Evolutionary conservation across 2,113 vertebrate genomes (phyloP).

Genomic region (Lipophrys pholis): DNA sequence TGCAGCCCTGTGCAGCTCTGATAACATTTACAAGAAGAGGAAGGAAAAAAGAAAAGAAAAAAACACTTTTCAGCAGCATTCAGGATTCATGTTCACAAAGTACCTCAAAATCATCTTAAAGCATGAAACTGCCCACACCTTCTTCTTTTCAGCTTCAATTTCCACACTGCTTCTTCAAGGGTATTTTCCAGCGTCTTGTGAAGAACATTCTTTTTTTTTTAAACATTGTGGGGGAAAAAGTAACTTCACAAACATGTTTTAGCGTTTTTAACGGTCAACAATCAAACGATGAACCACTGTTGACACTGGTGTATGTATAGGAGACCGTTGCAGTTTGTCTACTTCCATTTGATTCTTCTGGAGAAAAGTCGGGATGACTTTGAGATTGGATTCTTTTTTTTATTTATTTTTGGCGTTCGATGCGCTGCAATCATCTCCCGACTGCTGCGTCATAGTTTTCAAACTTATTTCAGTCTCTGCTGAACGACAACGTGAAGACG

Average conservation of each 20-base stretch:
- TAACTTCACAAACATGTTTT: not conserved
- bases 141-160: conserved; percentile 2
- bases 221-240: conserved; percentile 3
- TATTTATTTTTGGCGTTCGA: not conserved
- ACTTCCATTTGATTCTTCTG: too few species aligned
- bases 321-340: too few species aligned
- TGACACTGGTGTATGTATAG: too few species aligned
- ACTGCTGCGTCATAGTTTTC: conserved; percentile 32
- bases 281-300: not conserved
- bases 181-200: not conserved
- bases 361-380: not conserved
- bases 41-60: conserved; percentile 2
- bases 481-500: conserved; percentile 37
- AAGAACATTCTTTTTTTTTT: conserved; percentile 8
- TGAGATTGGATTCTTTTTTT: not conserved
- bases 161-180: conserved; percentile 8
- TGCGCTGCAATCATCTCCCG: conserved; percentile 29
- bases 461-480: conserved; percentile 59
- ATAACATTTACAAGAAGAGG: conserved; percentile 35
- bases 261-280: conserved; percentile 17
- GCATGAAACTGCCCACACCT: conserved; percentile 30
- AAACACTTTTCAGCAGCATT: not conserved
- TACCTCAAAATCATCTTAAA: conserved; percentile 54
- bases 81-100: conserved; percentile 13
- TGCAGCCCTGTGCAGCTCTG: conserved; percentile 33